phyloP scores from a whole-genome alignment of 1,140 invertebrate species.

The Drosophila baimaii region DNA sequence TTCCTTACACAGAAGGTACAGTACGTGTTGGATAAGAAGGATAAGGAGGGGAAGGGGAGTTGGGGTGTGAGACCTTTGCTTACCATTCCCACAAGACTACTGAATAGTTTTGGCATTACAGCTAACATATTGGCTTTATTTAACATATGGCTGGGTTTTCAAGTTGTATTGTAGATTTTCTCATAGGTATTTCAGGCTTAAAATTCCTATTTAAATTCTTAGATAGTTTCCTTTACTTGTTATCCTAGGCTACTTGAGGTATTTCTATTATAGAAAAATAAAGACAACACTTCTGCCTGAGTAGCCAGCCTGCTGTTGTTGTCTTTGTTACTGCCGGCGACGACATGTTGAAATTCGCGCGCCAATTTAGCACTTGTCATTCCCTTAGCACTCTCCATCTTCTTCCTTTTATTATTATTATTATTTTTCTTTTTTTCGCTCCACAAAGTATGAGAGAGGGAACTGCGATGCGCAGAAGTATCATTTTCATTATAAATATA shows the following conservation, averaged over 20 bases:
- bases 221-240: neutral
- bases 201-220: too few species aligned
- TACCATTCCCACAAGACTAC: neutral
- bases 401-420: constrained; percentile 8
- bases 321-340: constrained; percentile 72
- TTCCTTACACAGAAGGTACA: constrained; percentile 63
- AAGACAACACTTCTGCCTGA: constrained; percentile 25
- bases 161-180: neutral
- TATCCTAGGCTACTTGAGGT: too few species aligned
- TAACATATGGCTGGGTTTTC: constrained; percentile 7
- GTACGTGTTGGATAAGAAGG: constrained; percentile 30
- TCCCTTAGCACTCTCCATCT: constrained; percentile 27
- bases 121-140: constrained; percentile 8
- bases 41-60: neutral
- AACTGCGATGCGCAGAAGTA: constrained; percentile 63
- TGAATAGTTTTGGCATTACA: constrained; percentile 23
- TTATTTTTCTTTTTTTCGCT: neutral
- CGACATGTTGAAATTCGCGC: constrained; percentile 79
- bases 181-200: neutral
- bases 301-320: constrained; percentile 33
- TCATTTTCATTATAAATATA: constrained; percentile 83
- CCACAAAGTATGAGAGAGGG: constrained; percentile 11
- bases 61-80: neutral
- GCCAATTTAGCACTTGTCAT: constrained; percentile 83
- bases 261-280: neutral